A percentile compares a stretch with the other conserved stretches of the same genome.
Evolutionary conservation across 2,797 vertebrate genomes (phyloP).

Genomic region (Gobionotothen gibberifrons): DNA sequence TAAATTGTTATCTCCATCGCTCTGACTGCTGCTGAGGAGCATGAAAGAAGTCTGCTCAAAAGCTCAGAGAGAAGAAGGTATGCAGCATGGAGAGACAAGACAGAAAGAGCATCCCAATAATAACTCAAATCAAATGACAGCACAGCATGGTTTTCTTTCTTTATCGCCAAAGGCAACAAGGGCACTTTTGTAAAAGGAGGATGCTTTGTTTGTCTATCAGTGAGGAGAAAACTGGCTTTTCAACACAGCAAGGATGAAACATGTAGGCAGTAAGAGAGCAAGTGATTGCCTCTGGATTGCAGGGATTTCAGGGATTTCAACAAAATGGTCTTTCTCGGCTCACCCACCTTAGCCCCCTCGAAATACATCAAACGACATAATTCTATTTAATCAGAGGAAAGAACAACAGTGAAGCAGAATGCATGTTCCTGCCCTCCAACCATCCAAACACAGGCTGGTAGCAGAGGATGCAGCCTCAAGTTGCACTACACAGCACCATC

Average conservation of each 20-base stretch:
- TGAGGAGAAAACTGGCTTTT: conserved; percentile 44
- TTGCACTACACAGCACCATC: conserved; percentile 80
- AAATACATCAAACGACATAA: conserved; percentile 74
- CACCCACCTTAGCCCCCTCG: conserved; percentile 65
- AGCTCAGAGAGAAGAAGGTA: conserved; percentile 43
- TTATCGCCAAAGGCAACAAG: conserved; percentile 52
- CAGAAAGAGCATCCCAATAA: conserved; percentile 50
- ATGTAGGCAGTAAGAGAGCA: conserved; percentile 36
- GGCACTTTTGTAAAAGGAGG: conserved; percentile 59
- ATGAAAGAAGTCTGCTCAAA: conserved; percentile 64
- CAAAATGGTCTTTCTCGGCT: conserved; percentile 64
- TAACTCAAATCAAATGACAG: conserved; percentile 63
- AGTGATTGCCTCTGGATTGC: conserved; percentile 67
- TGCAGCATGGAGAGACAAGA: conserved; percentile 34
- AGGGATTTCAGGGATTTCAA: conserved; percentile 57
- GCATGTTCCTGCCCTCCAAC: conserved; percentile 30
- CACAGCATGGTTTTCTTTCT: conserved; percentile 53
- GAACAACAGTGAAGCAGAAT: conserved; percentile 57
- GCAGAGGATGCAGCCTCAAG: conserved; percentile 34
- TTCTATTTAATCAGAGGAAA: conserved; percentile 70
- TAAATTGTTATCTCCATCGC: conserved; percentile 63
- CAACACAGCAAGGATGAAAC: conserved; percentile 45
- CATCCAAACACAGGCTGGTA: conserved; percentile 18
- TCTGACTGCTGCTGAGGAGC: conserved; percentile 58
- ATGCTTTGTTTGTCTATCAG: conserved; percentile 44